These are phyloP conservation scores for Ceratoteleas bidentatus DNA, from an alignment of 1,140 invertebrate species.

Conservation along the genomic window DNA sequence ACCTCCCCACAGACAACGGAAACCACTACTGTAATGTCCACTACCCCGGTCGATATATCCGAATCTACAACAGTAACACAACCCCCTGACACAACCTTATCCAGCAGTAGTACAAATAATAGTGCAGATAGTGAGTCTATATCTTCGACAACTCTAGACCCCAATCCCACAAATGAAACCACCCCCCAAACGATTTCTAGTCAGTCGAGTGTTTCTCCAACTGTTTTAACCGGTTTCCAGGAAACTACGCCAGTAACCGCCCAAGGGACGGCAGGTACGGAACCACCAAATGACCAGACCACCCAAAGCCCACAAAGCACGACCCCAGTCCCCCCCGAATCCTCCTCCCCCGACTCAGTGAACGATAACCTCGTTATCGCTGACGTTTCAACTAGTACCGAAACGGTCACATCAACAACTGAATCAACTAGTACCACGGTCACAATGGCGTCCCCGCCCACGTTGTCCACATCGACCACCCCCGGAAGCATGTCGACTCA, in stretches of 20 bases:
- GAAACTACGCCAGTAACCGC: too few relatives aligned
- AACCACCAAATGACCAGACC: too few relatives aligned
- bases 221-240: too few relatives aligned
- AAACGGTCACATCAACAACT: constrained; percentile 57
- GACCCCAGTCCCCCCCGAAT: too few relatives aligned
- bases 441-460: constrained; percentile 19
- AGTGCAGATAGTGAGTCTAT: constrained; percentile 23
- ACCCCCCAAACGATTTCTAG: constrained; percentile 42
- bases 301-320: too few relatives aligned
- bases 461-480: constrained; percentile 50
- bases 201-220: too few relatives aligned
- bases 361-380: too few relatives aligned
- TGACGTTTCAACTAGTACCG: too few relatives aligned
- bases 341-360: too few relatives aligned
- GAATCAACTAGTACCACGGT: constrained; percentile 5
- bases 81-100: constrained; percentile 53
- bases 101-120: constrained; percentile 29
- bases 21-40: constrained; percentile 23
- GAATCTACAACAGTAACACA: constrained; percentile 39
- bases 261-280: too few relatives aligned
- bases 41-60: constrained; percentile 18
- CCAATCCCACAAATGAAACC: constrained; percentile 36
- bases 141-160: constrained; percentile 40
- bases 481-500: constrained; percentile 27
- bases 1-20: constrained; percentile 13